Conservation (phyloP, 2,113 vertebrate species). For the Rhea americana region DNA sequence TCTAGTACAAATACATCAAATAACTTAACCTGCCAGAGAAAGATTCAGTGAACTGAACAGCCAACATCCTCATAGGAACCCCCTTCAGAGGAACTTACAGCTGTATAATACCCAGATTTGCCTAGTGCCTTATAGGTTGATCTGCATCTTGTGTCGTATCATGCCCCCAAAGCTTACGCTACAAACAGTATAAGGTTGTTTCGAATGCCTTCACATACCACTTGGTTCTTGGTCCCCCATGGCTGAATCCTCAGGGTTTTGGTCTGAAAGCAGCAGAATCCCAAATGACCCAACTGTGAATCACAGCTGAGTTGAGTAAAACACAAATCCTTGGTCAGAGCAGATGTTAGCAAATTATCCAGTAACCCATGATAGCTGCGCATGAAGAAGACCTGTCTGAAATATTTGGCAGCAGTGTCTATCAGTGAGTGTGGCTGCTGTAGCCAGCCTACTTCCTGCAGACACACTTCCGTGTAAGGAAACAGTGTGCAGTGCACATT, state of each 20-base stretch:
- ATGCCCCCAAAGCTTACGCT: not conserved
- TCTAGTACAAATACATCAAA: not conserved
- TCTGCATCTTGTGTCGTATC: fast-evolving
- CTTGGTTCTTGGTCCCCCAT: not conserved
- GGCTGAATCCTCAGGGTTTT: not conserved
- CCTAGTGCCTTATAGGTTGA: not conserved
- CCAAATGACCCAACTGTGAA: not conserved
- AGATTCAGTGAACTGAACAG: not conserved
- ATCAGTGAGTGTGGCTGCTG: not conserved
- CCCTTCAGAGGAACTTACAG: not conserved
- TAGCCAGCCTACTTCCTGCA: constrained; percentile 6
- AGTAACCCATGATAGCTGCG: not conserved
- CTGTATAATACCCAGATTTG: not conserved
- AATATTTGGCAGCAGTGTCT: fast-evolving
- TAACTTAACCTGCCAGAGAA: not conserved
- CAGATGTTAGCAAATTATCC: fast-evolving
- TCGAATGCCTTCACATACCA: not conserved
- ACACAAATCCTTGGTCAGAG: not conserved
- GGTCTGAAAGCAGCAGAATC: not conserved
- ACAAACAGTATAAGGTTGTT: not conserved
- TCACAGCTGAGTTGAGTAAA: not conserved
- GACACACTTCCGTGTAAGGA: not conserved
- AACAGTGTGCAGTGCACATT: not conserved
- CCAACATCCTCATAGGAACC: not conserved
- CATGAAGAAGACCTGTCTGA: not conserved